Base-by-base conservation (phyloP, 2,888 invertebrate species). In the Drosophila meridionalis region DNA sequence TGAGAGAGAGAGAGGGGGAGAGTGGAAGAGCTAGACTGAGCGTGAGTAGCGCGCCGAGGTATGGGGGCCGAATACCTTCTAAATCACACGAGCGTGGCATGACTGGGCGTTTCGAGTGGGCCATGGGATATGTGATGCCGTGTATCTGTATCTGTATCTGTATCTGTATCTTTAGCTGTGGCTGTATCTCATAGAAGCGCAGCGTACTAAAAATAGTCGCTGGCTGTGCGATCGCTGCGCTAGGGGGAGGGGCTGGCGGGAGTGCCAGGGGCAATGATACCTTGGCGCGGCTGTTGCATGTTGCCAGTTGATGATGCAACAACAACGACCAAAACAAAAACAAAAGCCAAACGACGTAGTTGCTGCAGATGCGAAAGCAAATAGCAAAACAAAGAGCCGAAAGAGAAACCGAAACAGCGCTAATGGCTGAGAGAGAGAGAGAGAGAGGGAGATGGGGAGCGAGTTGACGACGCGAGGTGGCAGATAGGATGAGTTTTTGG, bases 51-150 rank as follows among this genome's bases (percentile, higher is more conserved):
- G 56, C n/a, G 60, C 45, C 43, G 63, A 30, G 69, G 62, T 34
- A 20, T 56, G 73, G 68, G 81, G 79, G 90, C 78, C 84, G 88
- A 85, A 90, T 88, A 87, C 87, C 87, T 90, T 87, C 90, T 85
- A 87, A 90, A 87, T 87, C 90, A 87, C 90, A 87, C 83, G 87
- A 87, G 87, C 88, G 90, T 85, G 75, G 90, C 86, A 89, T 89
- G 90, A 87, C 87, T 89, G 76, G 83, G 77, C 79, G 79, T 76
- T 82, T 83, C 79, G 76, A 71, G 73, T 73, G 60, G 58, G 69
- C 80, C 80, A 80, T 61, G 52, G 52, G 30, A 67, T 58, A 59
- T 53, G 38, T 53, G 48, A 28, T 26, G 59, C 48, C 38, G 47
- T 40, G 38, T 60, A 8, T 12, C 60, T 20, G 62, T 60, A 53